A percentile compares a stretch with the other conserved stretches of the same genome.
Conservation (phyloP, 2,888 invertebrate genomes). For the Rotaria macrura region DNA sequence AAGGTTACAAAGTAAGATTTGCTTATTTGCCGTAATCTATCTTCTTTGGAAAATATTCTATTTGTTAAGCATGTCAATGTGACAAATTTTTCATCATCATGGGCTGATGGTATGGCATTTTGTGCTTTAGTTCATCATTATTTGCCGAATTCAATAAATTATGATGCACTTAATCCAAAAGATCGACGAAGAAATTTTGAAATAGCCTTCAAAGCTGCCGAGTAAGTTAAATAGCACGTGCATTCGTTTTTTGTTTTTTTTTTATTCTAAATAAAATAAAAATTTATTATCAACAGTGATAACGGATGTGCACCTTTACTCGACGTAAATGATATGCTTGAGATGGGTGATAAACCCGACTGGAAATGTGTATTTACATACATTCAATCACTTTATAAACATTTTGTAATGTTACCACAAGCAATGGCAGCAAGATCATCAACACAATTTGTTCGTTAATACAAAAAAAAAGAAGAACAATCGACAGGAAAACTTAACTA, state of each 20-base stretch:
- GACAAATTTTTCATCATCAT: conserved; percentile 94
- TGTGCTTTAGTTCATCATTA: conserved; percentile 91
- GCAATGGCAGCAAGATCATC: conserved; percentile 23
- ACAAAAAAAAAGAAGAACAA: not conserved
- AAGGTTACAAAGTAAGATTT: conserved; percentile 23
- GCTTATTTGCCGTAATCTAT: not conserved
- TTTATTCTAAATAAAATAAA: too few species aligned
- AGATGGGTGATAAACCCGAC: conserved; percentile 82
- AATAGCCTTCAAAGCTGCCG: conserved; percentile 84
- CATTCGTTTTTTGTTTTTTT: too few species aligned
- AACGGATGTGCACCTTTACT: conserved; percentile 90
- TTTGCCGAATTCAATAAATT: conserved; percentile 85
- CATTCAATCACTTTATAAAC: conserved; percentile 86
- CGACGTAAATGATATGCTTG: conserved; percentile 95
- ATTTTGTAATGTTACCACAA: conserved; percentile 36
- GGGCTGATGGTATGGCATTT: conserved; percentile 75
- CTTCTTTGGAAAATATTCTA: too few species aligned
- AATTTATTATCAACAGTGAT: conserved; percentile 61
- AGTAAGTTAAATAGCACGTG: conserved; percentile 59
- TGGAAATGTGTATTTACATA: conserved; percentile 99
- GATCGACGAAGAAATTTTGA: conserved; percentile 81
- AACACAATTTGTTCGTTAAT: not conserved
- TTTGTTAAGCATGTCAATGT: conserved; percentile 56
- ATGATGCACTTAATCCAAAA: conserved; percentile 68
- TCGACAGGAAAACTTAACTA: too few species aligned